These are phyloP conservation scores for Salarias fasciatus DNA, from an alignment of 2,797 vertebrate species.

Conservation along the genomic window DNA sequence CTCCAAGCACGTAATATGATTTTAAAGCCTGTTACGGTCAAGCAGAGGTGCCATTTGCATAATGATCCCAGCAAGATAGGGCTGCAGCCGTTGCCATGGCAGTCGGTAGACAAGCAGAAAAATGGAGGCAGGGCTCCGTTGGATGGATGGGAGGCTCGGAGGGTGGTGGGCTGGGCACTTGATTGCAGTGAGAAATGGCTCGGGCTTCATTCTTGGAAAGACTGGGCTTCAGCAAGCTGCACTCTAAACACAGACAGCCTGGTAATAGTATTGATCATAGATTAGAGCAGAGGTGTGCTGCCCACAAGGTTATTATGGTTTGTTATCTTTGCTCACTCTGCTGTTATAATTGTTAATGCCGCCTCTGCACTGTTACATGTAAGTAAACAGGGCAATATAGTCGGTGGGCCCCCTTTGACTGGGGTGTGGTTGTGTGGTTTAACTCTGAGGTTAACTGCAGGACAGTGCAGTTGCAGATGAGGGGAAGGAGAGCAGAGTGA, in stretches of 20 bases:
- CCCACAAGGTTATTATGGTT: conserved; percentile 61
- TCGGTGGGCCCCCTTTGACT: conserved; percentile 53
- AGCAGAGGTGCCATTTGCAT: conserved; percentile 87
- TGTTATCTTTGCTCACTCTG: conserved; percentile 48
- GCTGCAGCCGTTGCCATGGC: conserved; percentile 87
- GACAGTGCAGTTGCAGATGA: conserved; percentile 64
- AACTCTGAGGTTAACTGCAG: conserved; percentile 76
- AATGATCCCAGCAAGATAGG: conserved; percentile 86
- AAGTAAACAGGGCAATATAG: conserved; percentile 62
- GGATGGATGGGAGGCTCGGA: conserved; percentile 66
- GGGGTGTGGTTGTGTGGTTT: conserved; percentile 72
- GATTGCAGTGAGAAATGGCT: conserved; percentile 58
- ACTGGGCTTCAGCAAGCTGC: conserved; percentile 16
- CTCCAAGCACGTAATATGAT: conserved; percentile 88
- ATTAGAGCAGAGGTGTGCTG: conserved; percentile 54
- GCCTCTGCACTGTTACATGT: conserved; percentile 57
- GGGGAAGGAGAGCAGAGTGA: conserved; percentile 59
- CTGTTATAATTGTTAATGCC: conserved; percentile 43
- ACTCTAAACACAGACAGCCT: conserved; percentile 26
- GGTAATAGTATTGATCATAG: conserved; percentile 66
- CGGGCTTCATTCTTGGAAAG: conserved; percentile 41
- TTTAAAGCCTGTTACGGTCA: conserved; percentile 90
- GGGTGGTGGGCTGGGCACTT: conserved; percentile 56
- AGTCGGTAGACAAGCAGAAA: conserved; percentile 79
- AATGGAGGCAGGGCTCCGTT: conserved; percentile 79